Conservation (phyloP, 1,140 invertebrate genomes). For the Saxidomus purpurata region DNA sequence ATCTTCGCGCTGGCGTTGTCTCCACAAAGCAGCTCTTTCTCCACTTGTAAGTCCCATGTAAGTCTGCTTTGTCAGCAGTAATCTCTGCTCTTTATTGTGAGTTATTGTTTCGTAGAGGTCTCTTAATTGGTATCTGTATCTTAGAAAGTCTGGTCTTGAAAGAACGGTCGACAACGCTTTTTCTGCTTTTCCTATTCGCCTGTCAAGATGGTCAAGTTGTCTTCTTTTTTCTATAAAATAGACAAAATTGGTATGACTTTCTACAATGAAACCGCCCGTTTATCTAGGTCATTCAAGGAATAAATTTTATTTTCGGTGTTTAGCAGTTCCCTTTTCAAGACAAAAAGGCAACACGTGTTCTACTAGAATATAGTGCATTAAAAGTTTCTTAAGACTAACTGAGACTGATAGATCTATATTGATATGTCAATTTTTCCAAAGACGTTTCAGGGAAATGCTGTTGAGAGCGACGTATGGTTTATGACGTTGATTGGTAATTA, state of each 20-base stretch:
- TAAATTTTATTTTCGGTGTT: too few species aligned
- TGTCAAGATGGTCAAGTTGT: not conserved
- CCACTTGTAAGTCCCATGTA: conserved; percentile 11
- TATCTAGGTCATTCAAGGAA: not conserved
- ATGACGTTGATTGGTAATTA: not conserved
- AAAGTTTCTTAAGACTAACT: not conserved
- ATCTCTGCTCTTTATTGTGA: not conserved
- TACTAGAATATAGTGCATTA: not conserved
- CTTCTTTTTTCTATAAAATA: not conserved
- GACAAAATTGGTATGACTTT: too few species aligned
- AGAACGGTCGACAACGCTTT: not conserved
- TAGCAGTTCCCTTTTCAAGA: too few species aligned
- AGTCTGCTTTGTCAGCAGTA: not conserved
- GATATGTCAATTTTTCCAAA: not conserved
- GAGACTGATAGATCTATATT: not conserved
- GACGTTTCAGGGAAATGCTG: not conserved
- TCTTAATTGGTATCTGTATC: not conserved
- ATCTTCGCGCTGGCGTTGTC: conserved; percentile 26
- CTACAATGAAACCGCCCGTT: not conserved
- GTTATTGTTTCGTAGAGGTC: not conserved
- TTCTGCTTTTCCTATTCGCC: not conserved
- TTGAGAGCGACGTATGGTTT: not conserved
- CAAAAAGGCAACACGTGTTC: not conserved
- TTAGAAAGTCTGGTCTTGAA: not conserved
- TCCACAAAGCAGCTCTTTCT: conserved; percentile 27